Conservation (phyloP, 1,140 invertebrate genomes). For the Rhyacophila brunnea region DNA sequence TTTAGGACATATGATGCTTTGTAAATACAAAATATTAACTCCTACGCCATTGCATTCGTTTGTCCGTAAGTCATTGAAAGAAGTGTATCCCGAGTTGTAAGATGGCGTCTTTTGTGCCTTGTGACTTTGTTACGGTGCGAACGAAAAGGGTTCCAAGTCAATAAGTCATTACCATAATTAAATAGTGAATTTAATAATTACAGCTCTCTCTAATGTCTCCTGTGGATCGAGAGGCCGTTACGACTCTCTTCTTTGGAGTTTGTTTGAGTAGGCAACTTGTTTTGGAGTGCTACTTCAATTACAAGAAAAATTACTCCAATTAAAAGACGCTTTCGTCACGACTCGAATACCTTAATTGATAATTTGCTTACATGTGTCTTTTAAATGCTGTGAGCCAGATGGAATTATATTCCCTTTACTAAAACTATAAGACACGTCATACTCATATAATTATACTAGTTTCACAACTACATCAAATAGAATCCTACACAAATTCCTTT, state of each 20-base stretch:
- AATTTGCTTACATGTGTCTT: no score
- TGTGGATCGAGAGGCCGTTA: neutral
- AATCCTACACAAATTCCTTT: no score
- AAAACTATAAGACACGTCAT: no score
- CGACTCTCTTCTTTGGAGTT: neutral
- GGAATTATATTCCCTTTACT: no score
- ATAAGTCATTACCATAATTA: slow-evolving; percentile 35
- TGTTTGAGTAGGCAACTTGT: slow-evolving; percentile 19
- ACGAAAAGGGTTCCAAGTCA: slow-evolving; percentile 14
- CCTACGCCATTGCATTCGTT: neutral
- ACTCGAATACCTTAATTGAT: no score
- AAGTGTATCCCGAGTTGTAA: neutral
- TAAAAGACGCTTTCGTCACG: slow-evolving; percentile 7
- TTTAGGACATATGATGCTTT: neutral
- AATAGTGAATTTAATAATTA: slow-evolving; percentile 33
- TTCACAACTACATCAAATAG: no score
- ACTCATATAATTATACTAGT: no score
- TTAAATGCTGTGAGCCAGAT: no score
- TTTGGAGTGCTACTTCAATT: slow-evolving; percentile 24
- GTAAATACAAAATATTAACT: neutral
- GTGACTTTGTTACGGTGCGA: neutral
- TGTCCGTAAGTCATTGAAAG: slow-evolving; percentile 1
- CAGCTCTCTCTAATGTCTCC: slow-evolving; percentile 21
- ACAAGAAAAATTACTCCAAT: slow-evolving; percentile 28
- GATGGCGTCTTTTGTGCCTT: slow-evolving; percentile 1